Conservation (phyloP, 2,113 vertebrate species). For the Cinclus mexicanus region DNA sequence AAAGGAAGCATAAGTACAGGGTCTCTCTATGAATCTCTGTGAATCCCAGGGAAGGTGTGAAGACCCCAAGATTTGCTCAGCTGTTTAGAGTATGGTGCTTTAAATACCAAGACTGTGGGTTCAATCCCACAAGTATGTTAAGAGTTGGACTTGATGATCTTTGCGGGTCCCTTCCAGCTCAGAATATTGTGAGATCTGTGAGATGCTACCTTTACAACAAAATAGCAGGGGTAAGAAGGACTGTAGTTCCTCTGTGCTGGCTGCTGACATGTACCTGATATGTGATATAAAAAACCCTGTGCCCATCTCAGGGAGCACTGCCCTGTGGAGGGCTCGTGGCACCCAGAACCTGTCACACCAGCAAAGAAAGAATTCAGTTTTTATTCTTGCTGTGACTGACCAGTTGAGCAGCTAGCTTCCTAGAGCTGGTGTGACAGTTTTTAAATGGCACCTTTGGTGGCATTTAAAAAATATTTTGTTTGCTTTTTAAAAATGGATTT, state of each 20-base stretch:
- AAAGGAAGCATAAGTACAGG: neutral
- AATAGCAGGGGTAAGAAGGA: neutral
- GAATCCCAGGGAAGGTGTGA: neutral
- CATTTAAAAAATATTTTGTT: neutral
- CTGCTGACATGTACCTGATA: fast-evolving
- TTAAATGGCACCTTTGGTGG: neutral
- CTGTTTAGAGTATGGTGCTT: neutral
- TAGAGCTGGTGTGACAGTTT: neutral
- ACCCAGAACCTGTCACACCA: neutral
- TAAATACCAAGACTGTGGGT: neutral
- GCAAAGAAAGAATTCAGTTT: neutral
- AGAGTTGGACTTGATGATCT: no score
- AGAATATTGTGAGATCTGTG: neutral
- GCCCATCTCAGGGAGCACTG: fast-evolving
- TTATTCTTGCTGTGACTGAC: neutral
- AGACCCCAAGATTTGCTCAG: neutral
- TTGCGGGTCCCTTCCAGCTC: neutral
- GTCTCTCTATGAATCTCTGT: neutral
- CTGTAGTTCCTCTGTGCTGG: neutral
- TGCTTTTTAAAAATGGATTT: neutral
- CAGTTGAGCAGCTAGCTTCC: neutral
- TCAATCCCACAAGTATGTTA: neutral
- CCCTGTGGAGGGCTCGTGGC: neutral
- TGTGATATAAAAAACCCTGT: neutral
- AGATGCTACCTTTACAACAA: neutral